Evolutionary conservation across 92 coral and sea anemone species (phyloP).

Genomic region (Porites lobata): DNA sequence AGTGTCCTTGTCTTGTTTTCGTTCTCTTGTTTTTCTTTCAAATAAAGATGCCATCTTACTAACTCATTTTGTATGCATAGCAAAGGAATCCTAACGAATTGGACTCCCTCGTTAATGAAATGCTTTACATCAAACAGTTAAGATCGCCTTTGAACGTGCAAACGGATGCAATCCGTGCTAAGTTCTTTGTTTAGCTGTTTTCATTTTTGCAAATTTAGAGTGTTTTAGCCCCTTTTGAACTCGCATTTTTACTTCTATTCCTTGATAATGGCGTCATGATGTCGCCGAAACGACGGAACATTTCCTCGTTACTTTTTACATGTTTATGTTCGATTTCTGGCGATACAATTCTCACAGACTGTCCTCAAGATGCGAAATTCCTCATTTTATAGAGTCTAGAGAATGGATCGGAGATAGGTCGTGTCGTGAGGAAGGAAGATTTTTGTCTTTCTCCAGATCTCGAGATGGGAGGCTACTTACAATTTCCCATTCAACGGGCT

Average conservation of each 20-base stretch:
- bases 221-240: no score
- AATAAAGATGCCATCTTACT: background rate
- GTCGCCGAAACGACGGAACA: no score
- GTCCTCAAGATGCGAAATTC: background rate
- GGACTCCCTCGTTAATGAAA: background rate
- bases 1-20: background rate
- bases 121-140: background rate
- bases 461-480: background rate
- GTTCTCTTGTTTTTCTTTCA: conserved; percentile 4
- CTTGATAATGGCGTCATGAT: no score
- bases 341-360: conserved; percentile 1
- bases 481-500: background rate
- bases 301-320: background rate
- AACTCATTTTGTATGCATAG: background rate
- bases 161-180: no score
- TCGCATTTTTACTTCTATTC: no score
- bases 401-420: conserved; percentile 9
- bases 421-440: background rate
- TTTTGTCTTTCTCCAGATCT: conserved; percentile 26
- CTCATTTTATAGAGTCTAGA: background rate
- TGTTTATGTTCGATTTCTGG: background rate
- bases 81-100: background rate
- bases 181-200: no score
- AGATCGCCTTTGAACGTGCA: no score
- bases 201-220: no score